phyloP scores from a whole-genome alignment of 2,113 vertebrate genomes.

The Cranoglanis bouderius region DNA sequence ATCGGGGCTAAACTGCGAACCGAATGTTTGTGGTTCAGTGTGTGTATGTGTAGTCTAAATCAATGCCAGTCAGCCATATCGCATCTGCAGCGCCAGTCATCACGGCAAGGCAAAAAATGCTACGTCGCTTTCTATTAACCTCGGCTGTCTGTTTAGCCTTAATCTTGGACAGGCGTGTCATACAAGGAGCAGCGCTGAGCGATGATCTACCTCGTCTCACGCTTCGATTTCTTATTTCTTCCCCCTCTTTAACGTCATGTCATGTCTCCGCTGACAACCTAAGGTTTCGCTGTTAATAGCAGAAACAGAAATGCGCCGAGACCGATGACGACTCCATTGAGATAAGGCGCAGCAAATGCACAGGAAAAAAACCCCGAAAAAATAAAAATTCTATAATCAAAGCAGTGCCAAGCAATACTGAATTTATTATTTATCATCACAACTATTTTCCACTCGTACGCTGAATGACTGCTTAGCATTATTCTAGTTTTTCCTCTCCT shows the following conservation, averaged over 20 bases:
- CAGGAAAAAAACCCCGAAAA: background rate
- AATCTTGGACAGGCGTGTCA: constrained; percentile 65
- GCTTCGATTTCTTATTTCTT: constrained; percentile 43
- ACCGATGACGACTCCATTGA: constrained; percentile 13
- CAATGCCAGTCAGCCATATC: constrained; percentile 38
- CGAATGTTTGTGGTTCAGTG: background rate
- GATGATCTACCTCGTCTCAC: constrained; percentile 37
- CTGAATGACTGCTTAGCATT: constrained; percentile 25
- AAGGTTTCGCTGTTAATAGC: constrained; percentile 37
- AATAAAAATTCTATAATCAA: background rate
- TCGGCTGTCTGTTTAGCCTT: constrained; percentile 56
- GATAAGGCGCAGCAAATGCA: background rate
- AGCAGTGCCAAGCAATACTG: background rate
- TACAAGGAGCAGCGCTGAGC: constrained; percentile 53
- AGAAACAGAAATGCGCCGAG: background rate
- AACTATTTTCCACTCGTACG: constrained; percentile 41
- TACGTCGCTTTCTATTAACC: constrained; percentile 57
- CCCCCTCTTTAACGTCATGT: constrained; percentile 8
- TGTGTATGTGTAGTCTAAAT: constrained; percentile 11
- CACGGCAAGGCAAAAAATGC: constrained; percentile 38
- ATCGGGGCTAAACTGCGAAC: background rate
- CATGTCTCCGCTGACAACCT: constrained; percentile 24
- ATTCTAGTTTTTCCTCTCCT: background rate
- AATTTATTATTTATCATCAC: constrained; percentile 22
- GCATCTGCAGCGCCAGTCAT: constrained; percentile 29